phyloP scores from a whole-genome alignment of 2,888 invertebrate genomes.

The Elmis aenea region DNA sequence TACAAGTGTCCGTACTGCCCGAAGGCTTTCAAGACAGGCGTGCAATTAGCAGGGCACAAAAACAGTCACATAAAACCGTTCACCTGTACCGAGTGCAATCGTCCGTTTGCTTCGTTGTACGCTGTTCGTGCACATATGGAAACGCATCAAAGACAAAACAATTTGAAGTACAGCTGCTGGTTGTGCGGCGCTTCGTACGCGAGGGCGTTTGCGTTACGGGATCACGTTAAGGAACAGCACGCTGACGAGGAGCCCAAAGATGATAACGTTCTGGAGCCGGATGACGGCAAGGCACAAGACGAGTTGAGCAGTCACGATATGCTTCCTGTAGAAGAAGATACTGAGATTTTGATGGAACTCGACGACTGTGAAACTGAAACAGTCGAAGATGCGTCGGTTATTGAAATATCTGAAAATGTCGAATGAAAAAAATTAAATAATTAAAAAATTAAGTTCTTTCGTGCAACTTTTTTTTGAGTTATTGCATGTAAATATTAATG shows the following conservation, averaged over 20 bases:
- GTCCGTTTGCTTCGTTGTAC: constrained; percentile 74
- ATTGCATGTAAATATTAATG: no score
- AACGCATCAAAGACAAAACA: constrained; percentile 65
- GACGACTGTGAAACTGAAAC: not conserved
- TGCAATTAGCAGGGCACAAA: constrained; percentile 73
- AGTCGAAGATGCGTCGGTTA: not conserved
- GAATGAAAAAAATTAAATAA: no score
- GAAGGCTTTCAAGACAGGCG: constrained; percentile 75
- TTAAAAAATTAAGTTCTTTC: no score
- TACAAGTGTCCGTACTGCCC: constrained; percentile 73
- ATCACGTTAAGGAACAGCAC: constrained; percentile 67
- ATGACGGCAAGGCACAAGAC: constrained; percentile 26
- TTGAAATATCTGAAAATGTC: no score
- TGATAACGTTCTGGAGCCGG: constrained; percentile 1
- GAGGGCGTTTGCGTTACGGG: constrained; percentile 66
- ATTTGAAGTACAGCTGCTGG: constrained; percentile 63
- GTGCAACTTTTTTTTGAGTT: no score
- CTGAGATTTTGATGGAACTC: not conserved
- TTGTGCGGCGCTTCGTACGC: constrained; percentile 75
- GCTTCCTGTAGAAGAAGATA: not conserved
- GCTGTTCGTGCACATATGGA: constrained; percentile 73
- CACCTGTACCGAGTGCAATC: constrained; percentile 68
- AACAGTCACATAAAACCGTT: constrained; percentile 80
- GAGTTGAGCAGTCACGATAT: not conserved
- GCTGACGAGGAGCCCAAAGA: not conserved